These are phyloP conservation scores for Pollenia angustigena DNA, from an alignment of 2,888 invertebrate species.

Conservation along the genomic window DNA sequence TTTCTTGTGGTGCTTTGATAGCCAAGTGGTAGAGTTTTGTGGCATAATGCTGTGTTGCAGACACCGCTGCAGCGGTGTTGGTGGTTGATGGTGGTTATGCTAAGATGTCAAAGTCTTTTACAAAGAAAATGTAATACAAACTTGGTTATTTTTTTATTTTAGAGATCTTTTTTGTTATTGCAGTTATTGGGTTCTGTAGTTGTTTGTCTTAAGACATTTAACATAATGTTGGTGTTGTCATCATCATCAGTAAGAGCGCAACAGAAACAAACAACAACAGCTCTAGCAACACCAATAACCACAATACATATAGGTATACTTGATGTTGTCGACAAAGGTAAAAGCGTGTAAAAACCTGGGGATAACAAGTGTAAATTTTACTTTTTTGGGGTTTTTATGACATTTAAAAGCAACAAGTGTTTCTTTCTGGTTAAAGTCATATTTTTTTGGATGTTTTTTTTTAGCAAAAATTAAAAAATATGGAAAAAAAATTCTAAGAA, in stretches of 20 bases:
- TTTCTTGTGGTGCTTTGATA: conserved; percentile 10
- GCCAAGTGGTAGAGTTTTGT: conserved; percentile 23
- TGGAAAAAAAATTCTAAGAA: neutral
- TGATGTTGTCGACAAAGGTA: conserved; percentile 51
- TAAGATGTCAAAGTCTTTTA: conserved; percentile 69
- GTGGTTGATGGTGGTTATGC: conserved; percentile 61
- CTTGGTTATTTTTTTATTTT: neutral
- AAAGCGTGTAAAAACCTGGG: conserved; percentile 36
- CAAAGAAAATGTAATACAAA: conserved; percentile 52
- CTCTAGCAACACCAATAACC: conserved; percentile 40
- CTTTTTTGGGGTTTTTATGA: conserved; percentile 40
- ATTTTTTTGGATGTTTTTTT: neutral
- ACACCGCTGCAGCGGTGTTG: neutral
- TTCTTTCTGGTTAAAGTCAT: neutral
- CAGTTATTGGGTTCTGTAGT: conserved; percentile 42
- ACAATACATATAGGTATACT: neutral
- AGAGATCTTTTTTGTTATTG: neutral
- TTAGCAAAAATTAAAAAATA: neutral
- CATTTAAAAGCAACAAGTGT: conserved; percentile 46
- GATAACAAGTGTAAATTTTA: conserved; percentile 65
- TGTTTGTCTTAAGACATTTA: conserved; percentile 67
- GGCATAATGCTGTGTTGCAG: conserved; percentile 25
- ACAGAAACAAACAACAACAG: conserved; percentile 19
- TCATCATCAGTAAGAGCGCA: conserved; percentile 30
- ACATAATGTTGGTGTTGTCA: conserved; percentile 68